These are phyloP conservation scores for Bos indicus DNA, from an alignment of 2,113 vertebrate species.

Conservation along the genomic window DNA sequence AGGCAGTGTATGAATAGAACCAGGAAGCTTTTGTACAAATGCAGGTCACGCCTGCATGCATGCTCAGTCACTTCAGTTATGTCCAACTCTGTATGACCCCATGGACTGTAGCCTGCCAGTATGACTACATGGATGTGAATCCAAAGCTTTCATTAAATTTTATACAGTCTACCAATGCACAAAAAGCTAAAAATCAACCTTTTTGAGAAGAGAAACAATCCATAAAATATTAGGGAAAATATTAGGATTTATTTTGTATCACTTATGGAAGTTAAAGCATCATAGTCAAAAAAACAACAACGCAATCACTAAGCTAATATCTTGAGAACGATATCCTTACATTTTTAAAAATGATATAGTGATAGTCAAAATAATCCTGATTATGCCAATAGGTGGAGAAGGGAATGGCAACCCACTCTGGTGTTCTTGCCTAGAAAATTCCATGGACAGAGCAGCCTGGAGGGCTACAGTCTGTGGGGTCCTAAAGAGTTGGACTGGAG, in stretches of 20 bases:
- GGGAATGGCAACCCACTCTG: neutral
- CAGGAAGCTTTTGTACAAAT: conserved; percentile 34
- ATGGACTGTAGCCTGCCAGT: neutral
- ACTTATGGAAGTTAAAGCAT: neutral
- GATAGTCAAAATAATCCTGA: neutral
- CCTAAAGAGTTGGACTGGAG: neutral
- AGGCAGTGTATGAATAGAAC: neutral
- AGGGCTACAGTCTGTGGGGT: neutral
- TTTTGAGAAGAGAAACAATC: neutral
- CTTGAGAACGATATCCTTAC: neutral
- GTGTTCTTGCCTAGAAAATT: neutral
- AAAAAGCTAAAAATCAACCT: neutral
- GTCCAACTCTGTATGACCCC: neutral
- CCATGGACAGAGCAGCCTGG: neutral
- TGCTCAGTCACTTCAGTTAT: neutral
- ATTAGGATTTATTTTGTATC: neutral
- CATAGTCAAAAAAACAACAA: neutral
- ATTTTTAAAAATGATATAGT: neutral
- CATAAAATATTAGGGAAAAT: neutral
- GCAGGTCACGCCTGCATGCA: neutral
- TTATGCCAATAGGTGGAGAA: neutral
- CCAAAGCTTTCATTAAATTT: conserved; percentile 33
- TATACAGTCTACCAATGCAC: neutral
- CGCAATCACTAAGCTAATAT: neutral
- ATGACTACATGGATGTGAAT: neutral